Evolutionary conservation across 1,140 invertebrate species (phyloP).

Genomic region (Macrocentrus cingulum): DNA sequence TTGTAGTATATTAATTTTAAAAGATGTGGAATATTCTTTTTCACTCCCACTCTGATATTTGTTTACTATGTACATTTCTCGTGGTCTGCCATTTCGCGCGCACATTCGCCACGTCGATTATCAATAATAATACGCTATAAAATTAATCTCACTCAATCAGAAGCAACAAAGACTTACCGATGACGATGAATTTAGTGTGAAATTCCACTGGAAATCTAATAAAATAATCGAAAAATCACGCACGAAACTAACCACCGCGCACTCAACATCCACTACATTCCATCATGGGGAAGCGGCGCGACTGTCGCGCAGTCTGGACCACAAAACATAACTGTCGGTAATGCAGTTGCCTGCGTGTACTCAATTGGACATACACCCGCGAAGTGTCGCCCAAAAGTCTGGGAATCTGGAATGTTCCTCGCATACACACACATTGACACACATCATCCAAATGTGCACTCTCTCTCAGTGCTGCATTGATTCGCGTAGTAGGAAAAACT

Average conservation of each 20-base stretch:
- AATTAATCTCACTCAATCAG: not conserved
- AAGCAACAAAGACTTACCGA: not conserved
- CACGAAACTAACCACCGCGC: slow-evolving; percentile 2
- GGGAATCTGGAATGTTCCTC: no score
- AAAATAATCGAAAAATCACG: slow-evolving; percentile 4
- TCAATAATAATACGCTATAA: not conserved
- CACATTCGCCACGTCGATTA: not conserved
- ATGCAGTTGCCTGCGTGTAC: not conserved
- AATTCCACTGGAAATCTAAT: not conserved
- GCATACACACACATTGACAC: no score
- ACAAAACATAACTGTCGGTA: not conserved
- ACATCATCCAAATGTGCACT: no score
- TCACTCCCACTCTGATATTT: not conserved
- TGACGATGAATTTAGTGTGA: not conserved
- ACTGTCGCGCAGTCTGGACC: not conserved
- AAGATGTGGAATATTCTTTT: no score
- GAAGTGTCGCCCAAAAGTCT: no score
- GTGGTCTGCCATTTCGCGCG: slow-evolving; percentile 1
- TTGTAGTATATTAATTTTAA: no score
- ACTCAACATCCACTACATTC: not conserved
- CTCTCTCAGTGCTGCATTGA: no score
- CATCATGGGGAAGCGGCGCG: not conserved
- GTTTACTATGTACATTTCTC: not conserved
- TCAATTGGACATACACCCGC: not conserved
- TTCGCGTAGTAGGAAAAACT: no score